phyloP scores from a whole-genome alignment of 2,797 vertebrate genomes.

The Anas bahamensis region DNA sequence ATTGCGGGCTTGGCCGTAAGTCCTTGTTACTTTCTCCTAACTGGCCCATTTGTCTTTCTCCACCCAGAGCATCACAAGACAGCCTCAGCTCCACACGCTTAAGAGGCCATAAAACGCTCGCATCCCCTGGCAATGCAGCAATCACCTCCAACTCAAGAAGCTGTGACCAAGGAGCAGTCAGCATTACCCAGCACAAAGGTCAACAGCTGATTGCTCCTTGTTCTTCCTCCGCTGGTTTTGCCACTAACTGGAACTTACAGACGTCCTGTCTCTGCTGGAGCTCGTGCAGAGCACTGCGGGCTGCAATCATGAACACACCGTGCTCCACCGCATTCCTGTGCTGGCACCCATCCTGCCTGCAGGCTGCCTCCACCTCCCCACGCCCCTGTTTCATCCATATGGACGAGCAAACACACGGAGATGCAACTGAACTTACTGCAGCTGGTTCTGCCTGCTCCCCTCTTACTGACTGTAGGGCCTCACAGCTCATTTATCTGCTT shows the following conservation, averaged over 20 bases:
- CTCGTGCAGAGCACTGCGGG: background rate
- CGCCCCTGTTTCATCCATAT: background rate
- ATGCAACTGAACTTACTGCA: background rate
- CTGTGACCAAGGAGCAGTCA: background rate
- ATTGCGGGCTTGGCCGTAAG: background rate
- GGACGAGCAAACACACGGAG: background rate
- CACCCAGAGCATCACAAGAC: background rate
- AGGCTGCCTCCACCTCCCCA: background rate
- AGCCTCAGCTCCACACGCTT: background rate
- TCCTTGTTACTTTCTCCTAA: background rate
- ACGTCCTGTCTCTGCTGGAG: background rate
- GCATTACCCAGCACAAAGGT: background rate
- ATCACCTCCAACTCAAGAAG: background rate
- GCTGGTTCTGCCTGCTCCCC: background rate
- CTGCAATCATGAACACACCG: background rate
- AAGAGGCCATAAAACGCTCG: background rate
- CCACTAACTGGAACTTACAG: background rate
- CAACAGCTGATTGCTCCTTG: background rate
- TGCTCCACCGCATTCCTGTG: fast-evolving
- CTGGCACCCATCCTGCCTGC: background rate
- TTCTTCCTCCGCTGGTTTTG: background rate
- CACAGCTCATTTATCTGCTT: background rate
- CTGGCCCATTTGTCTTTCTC: background rate
- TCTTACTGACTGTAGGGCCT: background rate
- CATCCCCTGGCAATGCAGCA: background rate